Base-by-base conservation (phyloP, 2,888 invertebrate species). In the Pandemis heparana region DNA sequence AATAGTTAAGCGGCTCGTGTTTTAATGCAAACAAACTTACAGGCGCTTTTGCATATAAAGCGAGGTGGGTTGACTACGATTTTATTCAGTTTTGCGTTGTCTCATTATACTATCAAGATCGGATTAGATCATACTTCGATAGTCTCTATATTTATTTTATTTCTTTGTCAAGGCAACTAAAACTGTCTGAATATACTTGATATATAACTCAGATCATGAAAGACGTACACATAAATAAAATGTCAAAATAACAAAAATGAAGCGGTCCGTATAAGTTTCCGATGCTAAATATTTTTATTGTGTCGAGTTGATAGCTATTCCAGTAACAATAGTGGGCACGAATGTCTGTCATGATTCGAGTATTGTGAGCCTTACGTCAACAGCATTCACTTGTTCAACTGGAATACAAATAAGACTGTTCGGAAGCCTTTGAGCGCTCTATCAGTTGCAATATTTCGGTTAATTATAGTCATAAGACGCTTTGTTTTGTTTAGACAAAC, bases 1-100 rank as follows among this genome's bases (percentile, higher is more conserved):
- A 94, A 94, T 92, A 92, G 92, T 94, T 89, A 94, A 94, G 94
- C 94, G 94, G 93, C 93, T 93, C 90, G 94, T 94, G 94, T 94
- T 94, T 92, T 94, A 94, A 94, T 94, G 94, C 94, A 94, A 94
- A 94, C 94, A 94, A 94, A 94, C 94, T 94, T 93, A 90, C 92
- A 94, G 94, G 94, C 94, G 92, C 94, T 89, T 92, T 94, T 94
- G 94, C 94, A 94, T 94, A 94, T 94, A 89, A 94, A 94, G 94
- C 94, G 93, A 94, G 94, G 94, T 94, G 94, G 94, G 94, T 94
- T 92, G 92, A 90, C 94, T 94, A 94, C 94, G 64, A 70, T 90
- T 91, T 88, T 89, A 87, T 89, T 93, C 92, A 93, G 90, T 91
- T 94, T 92, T 92, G 92, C 90, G 91, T 93, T 91, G 92, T 92